Evolutionary conservation across 2,888 invertebrate genomes (phyloP).

Genomic region (Subacronicta megacephala): DNA sequence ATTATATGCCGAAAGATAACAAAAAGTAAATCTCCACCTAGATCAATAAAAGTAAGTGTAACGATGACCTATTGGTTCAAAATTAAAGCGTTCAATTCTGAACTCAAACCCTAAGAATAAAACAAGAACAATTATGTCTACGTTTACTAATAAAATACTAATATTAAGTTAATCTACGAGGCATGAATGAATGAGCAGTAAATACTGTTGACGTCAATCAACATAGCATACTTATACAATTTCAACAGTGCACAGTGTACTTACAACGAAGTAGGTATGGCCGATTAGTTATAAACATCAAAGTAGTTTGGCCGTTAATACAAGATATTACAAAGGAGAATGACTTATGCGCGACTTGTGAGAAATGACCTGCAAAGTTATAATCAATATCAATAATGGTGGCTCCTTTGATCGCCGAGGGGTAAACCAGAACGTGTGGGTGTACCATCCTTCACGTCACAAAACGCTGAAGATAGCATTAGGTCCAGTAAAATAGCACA

Average conservation of each 20-base stretch:
- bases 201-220: slow-evolving; percentile 49
- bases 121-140: slow-evolving; percentile 24
- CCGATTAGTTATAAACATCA: slow-evolving; percentile 18
- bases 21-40: not conserved
- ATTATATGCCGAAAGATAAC: too few species aligned
- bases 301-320: slow-evolving; percentile 25
- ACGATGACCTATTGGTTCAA: not conserved
- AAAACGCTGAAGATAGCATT: slow-evolving; percentile 21
- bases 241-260: slow-evolving; percentile 17
- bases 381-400: slow-evolving; percentile 28
- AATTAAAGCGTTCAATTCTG: not conserved
- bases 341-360: slow-evolving; percentile 13
- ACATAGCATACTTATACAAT: slow-evolving; percentile 18
- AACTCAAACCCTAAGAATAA: slow-evolving; percentile 2
- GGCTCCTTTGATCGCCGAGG: slow-evolving; percentile 19
- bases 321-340: slow-evolving; percentile 19
- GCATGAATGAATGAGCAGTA: slow-evolving; percentile 38
- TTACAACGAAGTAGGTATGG: slow-evolving; percentile 2
- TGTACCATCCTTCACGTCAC: slow-evolving; percentile 13
- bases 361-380: slow-evolving; percentile 19
- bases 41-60: not conserved
- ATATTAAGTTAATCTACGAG: slow-evolving; percentile 31
- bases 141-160: slow-evolving; percentile 28
- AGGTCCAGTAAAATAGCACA: slow-evolving; percentile 24
- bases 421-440: slow-evolving; percentile 22